Evolutionary conservation across 2,797 vertebrate species (phyloP).

Genomic region (Crax fasciolata): DNA sequence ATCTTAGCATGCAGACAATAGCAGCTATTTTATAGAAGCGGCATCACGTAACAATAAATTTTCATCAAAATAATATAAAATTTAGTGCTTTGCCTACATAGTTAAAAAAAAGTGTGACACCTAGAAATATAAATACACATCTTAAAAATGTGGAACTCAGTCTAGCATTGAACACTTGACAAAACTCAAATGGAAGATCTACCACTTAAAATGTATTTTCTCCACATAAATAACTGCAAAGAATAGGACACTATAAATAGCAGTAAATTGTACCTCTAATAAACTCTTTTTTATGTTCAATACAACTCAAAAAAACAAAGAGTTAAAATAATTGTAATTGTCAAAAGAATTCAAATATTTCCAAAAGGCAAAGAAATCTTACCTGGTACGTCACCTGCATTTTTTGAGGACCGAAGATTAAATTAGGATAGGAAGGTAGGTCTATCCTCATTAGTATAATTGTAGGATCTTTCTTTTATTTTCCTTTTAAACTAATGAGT

Average conservation of each 20-base stretch:
- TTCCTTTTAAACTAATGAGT: slow-evolving; percentile 89
- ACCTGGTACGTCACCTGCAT: slow-evolving; percentile 70
- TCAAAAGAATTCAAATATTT: background rate
- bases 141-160: slow-evolving; percentile 3
- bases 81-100: slow-evolving; percentile 42
- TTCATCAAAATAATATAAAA: slow-evolving; percentile 53
- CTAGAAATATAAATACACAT: slow-evolving; percentile 35
- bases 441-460: slow-evolving; percentile 86
- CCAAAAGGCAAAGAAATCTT: background rate
- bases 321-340: background rate
- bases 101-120: slow-evolving; percentile 26
- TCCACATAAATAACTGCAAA: background rate
- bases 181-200: background rate
- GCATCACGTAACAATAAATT: background rate
- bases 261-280: background rate
- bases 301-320: background rate
- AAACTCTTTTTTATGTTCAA: background rate
- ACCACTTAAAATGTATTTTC: slow-evolving; percentile 5
- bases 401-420: slow-evolving; percentile 71
- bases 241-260: background rate
- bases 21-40: slow-evolving; percentile 41
- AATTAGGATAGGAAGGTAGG: slow-evolving; percentile 79
- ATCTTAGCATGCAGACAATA: slow-evolving; percentile 33
- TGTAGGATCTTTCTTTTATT: slow-evolving; percentile 84
- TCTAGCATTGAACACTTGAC: background rate